Percentiles rank a stretch among this genome's conserved stretches.
These are phyloP conservation scores for Drosophila tropicalis DNA, from an alignment of 1,140 invertebrate species.

Conservation along the genomic window DNA sequence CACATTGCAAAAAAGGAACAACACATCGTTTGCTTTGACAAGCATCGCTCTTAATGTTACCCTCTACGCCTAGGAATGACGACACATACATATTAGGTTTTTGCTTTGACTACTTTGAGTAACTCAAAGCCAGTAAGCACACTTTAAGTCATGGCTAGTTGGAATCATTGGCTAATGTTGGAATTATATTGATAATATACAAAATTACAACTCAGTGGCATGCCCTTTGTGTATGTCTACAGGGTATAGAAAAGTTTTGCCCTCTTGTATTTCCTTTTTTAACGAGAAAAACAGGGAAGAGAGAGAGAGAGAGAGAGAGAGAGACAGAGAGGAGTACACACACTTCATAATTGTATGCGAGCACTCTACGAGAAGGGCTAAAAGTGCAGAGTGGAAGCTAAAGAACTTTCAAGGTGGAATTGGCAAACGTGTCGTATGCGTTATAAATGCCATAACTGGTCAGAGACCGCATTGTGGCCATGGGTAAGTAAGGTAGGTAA, in stretches of 20 bases:
- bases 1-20: neutral
- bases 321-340: slow-evolving; percentile 29
- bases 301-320: slow-evolving; percentile 3
- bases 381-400: slow-evolving; percentile 40
- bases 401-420: slow-evolving; percentile 64
- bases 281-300: neutral
- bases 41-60: too few relatives aligned
- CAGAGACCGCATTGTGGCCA: slow-evolving; percentile 31
- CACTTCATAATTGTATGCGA: slow-evolving; percentile 73
- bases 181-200: too few relatives aligned
- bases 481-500: neutral
- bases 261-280: slow-evolving; percentile 26
- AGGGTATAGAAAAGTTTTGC: too few relatives aligned
- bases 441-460: slow-evolving; percentile 61
- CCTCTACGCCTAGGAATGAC: too few relatives aligned
- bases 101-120: too few relatives aligned
- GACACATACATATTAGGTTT: too few relatives aligned
- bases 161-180: too few relatives aligned
- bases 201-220: neutral
- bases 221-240: too few relatives aligned
- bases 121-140: too few relatives aligned
- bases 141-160: too few relatives aligned
- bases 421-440: slow-evolving; percentile 68
- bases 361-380: slow-evolving; percentile 31
- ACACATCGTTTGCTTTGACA: too few relatives aligned